Evolutionary conservation across 2,797 vertebrate genomes (phyloP).

Genomic region (Capromys pilorides): DNA sequence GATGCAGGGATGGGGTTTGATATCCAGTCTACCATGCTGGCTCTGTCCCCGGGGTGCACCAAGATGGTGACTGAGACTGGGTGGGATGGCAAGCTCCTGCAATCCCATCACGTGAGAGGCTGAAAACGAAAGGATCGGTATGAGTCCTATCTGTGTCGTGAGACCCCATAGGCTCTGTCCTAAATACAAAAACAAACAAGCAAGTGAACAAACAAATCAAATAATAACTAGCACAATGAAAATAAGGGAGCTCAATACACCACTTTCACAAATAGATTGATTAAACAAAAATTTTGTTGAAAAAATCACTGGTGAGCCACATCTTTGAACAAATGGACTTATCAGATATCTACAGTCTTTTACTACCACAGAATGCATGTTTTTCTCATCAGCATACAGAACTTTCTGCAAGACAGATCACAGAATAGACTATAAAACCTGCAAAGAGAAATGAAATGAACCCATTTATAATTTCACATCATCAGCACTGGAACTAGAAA

Average conservation of each 20-base stretch:
- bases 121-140: no score
- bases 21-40: no score
- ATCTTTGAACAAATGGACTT: neutral
- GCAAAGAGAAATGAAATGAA: neutral
- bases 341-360: neutral
- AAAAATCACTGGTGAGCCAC: neutral
- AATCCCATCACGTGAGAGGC: no score
- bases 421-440: neutral
- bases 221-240: neutral
- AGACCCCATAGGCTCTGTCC: no score
- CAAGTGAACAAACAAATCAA: no score
- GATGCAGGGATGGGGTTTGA: no score
- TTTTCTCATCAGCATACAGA: neutral
- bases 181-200: neutral
- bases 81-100: no score
- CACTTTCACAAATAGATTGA: neutral
- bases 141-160: no score
- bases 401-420: neutral
- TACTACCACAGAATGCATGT: neutral
- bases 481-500: neutral
- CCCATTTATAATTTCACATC: neutral
- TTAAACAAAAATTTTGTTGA: neutral
- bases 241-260: neutral
- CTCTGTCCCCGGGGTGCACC: no score
- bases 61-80: no score